Conservation (phyloP, 2,797 vertebrate genomes). For the Acropternis orthonyx region DNA sequence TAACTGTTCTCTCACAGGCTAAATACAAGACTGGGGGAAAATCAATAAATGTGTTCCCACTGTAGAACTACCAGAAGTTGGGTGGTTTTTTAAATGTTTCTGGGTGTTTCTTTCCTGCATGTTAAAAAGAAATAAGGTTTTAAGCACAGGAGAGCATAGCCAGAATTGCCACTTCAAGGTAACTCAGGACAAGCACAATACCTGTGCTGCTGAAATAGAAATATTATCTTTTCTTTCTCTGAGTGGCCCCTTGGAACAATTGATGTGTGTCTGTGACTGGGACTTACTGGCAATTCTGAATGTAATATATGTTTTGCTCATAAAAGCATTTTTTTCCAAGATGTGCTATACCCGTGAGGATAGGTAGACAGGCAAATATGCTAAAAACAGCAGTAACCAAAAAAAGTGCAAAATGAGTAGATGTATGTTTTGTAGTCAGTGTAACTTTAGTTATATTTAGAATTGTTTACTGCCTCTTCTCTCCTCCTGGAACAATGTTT, state of each 20-base stretch:
- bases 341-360: neutral
- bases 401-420: neutral
- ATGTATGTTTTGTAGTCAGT: neutral
- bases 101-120: neutral
- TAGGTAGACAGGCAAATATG: neutral
- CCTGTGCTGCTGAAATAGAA: neutral
- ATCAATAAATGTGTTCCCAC: neutral
- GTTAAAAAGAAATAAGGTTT: neutral
- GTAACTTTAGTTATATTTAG: neutral
- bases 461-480: neutral
- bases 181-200: neutral
- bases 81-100: neutral
- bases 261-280: neutral
- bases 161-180: neutral
- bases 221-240: neutral
- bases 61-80: neutral
- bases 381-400: neutral
- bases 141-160: neutral
- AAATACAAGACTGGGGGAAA: neutral
- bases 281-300: neutral
- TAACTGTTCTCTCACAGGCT: neutral
- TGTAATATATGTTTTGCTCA: neutral
- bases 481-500: neutral
- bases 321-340: neutral
- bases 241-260: neutral